Conservation (phyloP, 2,113 vertebrate species). For the Megatriorchis doriae region DNA sequence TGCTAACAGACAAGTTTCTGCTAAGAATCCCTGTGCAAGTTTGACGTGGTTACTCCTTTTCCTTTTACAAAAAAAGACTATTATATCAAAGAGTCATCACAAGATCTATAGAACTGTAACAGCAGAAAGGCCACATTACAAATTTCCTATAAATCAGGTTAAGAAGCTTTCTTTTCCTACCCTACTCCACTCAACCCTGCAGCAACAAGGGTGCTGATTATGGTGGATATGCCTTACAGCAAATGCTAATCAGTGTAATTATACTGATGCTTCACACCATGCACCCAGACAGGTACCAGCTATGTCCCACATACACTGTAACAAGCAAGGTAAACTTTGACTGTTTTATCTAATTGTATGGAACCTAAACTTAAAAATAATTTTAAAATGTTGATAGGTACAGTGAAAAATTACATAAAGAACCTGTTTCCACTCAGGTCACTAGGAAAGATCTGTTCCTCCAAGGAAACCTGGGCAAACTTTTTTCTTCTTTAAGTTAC, state of each 20-base stretch:
- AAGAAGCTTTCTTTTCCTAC: not conserved
- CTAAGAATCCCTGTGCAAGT: constrained; percentile 16
- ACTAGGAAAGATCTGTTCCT: not conserved
- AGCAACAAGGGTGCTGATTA: not conserved
- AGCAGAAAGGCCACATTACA: not conserved
- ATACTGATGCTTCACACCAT: not conserved
- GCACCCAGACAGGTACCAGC: not conserved
- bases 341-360: not conserved
- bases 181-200: not conserved
- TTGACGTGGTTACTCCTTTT: not conserved
- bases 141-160: not conserved
- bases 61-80: not conserved
- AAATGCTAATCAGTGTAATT: not conserved
- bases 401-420: not conserved
- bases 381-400: not conserved
- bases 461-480: not conserved
- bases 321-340: not conserved
- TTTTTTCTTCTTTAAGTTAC: not conserved
- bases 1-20: constrained; percentile 24
- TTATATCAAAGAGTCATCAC: not conserved
- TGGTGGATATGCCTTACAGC: not conserved
- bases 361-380: not conserved
- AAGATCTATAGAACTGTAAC: not conserved
- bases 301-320: not conserved
- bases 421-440: not conserved